These are phyloP conservation scores for Dendropsophus ebraccatus DNA, from an alignment of 2,113 vertebrate species.

Conservation along the genomic window DNA sequence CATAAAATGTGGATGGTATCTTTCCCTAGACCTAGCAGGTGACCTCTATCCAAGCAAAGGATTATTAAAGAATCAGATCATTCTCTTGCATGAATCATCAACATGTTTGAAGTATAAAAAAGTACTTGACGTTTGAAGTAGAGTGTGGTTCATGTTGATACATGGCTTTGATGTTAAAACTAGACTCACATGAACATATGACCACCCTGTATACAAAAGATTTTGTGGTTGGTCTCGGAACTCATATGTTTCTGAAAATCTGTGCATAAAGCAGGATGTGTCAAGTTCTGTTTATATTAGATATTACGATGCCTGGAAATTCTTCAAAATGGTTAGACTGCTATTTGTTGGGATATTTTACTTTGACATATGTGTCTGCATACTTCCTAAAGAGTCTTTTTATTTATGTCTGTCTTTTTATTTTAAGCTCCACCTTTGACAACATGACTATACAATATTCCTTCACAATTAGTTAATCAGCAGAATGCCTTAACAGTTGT, in stretches of 20 bases:
- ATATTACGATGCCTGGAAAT: conserved; percentile 25
- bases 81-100: conserved; percentile 37
- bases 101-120: not conserved
- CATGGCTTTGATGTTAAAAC: conserved; percentile 46
- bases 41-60: not conserved
- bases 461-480: too few relatives aligned
- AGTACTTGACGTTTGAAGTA: conserved; percentile 15
- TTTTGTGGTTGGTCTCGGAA: conserved; percentile 46
- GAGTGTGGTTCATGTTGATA: conserved; percentile 39
- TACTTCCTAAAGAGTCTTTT: not conserved
- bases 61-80: conserved; percentile 20
- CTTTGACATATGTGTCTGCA: conserved; percentile 28
- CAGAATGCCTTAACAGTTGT: too few relatives aligned
- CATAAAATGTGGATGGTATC: not conserved
- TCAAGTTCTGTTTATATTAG: conserved; percentile 40
- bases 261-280: conserved; percentile 23
- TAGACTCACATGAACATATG: conserved; percentile 41
- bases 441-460: too few relatives aligned
- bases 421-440: too few relatives aligned
- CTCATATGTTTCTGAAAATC: conserved; percentile 9
- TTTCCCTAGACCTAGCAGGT: not conserved
- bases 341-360: conserved; percentile 9
- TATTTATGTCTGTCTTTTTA: not conserved
- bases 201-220: conserved; percentile 47
- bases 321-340: not conserved